Evolutionary conservation across 2,888 invertebrate genomes (phyloP).

Genomic region (Eucera pruinosa): DNA sequence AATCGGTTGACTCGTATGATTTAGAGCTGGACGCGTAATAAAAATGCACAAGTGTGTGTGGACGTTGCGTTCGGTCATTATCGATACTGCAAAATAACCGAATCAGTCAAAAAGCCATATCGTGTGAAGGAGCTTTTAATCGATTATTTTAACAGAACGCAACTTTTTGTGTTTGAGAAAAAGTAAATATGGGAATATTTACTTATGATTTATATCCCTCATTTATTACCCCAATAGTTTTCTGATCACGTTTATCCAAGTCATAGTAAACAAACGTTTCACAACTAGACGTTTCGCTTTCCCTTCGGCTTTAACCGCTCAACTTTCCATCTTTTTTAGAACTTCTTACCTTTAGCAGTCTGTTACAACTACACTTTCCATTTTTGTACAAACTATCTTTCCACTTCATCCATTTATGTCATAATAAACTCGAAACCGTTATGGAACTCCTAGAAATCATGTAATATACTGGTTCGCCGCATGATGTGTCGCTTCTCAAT

Average conservation of each 20-base stretch:
- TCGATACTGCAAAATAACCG: no score
- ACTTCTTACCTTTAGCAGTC: background rate
- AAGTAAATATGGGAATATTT: background rate
- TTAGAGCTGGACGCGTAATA: no score
- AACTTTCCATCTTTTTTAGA: conserved; percentile 39
- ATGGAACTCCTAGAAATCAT: background rate
- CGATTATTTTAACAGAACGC: background rate
- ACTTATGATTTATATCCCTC: background rate
- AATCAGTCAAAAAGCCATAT: no score
- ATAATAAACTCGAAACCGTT: background rate
- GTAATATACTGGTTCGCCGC: background rate
- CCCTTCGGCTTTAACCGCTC: conserved; percentile 7
- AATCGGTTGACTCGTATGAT: no score
- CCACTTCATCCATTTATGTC: background rate
- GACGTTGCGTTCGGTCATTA: no score
- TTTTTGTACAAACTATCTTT: background rate
- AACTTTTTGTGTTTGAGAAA: background rate
- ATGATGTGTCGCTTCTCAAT: background rate
- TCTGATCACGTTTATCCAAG: background rate
- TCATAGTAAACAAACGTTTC: conserved; percentile 23
- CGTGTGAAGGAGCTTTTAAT: no score
- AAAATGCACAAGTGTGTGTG: no score
- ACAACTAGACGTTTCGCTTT: conserved; percentile 35
- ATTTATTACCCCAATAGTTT: background rate
- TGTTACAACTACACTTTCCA: conserved; percentile 28